Evolutionary conservation across 1,140 invertebrate genomes (phyloP).

Genomic region (Sarcophaga bullata): DNA sequence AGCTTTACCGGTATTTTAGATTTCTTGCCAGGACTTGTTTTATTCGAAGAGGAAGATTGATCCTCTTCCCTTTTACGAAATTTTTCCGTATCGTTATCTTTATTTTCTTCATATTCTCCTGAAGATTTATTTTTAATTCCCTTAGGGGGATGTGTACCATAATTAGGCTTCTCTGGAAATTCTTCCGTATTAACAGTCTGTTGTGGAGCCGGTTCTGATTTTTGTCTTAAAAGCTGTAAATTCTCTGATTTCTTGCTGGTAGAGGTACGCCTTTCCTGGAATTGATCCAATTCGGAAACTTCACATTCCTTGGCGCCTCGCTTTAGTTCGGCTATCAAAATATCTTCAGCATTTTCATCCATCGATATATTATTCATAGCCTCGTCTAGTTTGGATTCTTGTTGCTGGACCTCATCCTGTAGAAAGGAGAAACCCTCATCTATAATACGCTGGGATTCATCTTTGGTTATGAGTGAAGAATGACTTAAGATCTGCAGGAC

Average conservation of each 20-base stretch:
- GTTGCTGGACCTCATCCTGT: constrained; percentile 59
- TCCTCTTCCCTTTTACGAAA: constrained; percentile 46
- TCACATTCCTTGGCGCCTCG: constrained; percentile 53
- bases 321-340: constrained; percentile 61
- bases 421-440: constrained; percentile 62
- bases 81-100: constrained; percentile 59
- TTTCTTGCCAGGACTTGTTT: constrained; percentile 60
- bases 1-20: constrained; percentile 64
- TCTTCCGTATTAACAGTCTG: background rate
- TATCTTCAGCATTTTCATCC: constrained; percentile 61
- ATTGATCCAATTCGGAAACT: constrained; percentile 50
- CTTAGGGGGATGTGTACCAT: constrained; percentile 62
- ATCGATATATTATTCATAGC: constrained; percentile 62
- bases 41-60: constrained; percentile 46
- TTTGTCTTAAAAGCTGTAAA: constrained; percentile 54
- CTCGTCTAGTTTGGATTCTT: constrained; percentile 61
- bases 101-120: constrained; percentile 53
- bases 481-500: constrained; percentile 82
- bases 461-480: constrained; percentile 66
- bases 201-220: constrained; percentile 59
- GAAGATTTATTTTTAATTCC: constrained; percentile 36
- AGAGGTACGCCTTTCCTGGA: constrained; percentile 56
- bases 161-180: constrained; percentile 48
- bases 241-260: constrained; percentile 51
- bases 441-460: constrained; percentile 59